phyloP scores from a whole-genome alignment of 2,888 invertebrate genomes.

The Sclerodermus sp. region DNA sequence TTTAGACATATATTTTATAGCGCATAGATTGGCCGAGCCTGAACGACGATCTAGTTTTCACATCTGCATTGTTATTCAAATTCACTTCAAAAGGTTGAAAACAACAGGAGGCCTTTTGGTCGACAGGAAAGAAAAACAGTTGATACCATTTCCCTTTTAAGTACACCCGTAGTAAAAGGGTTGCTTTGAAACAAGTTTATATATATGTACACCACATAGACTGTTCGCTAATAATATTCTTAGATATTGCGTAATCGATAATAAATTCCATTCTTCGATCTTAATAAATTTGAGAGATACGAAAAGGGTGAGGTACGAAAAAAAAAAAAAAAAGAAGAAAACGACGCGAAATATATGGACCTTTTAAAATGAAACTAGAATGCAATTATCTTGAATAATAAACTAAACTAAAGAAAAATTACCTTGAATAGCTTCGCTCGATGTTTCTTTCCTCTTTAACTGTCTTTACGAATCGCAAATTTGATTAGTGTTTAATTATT shows the following conservation, averaged over 20 bases:
- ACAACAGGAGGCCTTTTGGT: too few species aligned
- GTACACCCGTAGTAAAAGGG: conserved; percentile 18
- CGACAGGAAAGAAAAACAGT: conserved; percentile 5
- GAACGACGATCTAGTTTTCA: too few species aligned
- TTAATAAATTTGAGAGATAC: not conserved
- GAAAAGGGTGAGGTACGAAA: conserved; percentile 16
- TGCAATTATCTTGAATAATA: conserved; percentile 17
- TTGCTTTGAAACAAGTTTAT: conserved; percentile 17
- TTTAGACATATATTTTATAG: too few species aligned
- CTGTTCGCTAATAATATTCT: too few species aligned
- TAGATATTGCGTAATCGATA: too few species aligned
- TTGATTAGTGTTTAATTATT: conserved; percentile 30
- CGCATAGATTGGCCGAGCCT: too few species aligned
- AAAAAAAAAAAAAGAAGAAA: conserved; percentile 21
- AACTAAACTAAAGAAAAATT: too few species aligned
- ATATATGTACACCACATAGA: conserved; percentile 32
- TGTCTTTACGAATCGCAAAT: conserved; percentile 22
- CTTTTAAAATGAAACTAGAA: conserved; percentile 43
- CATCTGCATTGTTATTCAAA: too few species aligned
- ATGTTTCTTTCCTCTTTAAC: conserved; percentile 34
- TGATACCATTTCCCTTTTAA: conserved; percentile 18
- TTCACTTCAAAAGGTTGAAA: too few species aligned
- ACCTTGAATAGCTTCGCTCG: conserved; percentile 24
- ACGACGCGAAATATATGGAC: conserved; percentile 24
- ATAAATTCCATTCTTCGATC: too few species aligned